These are phyloP conservation scores for Rugalucina vietnamica DNA, from an alignment of 2,888 invertebrate genomes.

Conservation along the genomic window DNA sequence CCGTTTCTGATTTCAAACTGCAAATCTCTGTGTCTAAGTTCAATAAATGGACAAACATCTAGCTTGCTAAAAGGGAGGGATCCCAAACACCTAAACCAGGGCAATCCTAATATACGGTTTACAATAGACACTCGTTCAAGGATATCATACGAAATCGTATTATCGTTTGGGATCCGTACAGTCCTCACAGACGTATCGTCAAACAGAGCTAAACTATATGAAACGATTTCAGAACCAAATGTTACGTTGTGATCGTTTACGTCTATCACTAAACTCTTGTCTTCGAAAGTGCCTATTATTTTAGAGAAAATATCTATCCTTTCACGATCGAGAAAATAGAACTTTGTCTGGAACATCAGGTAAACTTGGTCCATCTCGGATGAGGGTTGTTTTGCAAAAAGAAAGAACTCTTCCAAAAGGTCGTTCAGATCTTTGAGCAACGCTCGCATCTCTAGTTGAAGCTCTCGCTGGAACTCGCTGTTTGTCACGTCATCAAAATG, in stretches of 20 bases:
- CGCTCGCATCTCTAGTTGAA: neutral
- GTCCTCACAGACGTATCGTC: neutral
- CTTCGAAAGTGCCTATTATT: neutral
- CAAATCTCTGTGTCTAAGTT: neutral
- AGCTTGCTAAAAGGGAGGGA: neutral
- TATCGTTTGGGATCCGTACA: neutral
- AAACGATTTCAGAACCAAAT: neutral
- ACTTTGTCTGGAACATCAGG: neutral
- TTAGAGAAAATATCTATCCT: neutral
- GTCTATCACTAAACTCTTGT: neutral
- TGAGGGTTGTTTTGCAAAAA: neutral
- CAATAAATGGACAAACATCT: neutral
- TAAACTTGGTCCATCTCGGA: neutral
- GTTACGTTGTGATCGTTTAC: neutral
- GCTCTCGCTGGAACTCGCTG: neutral
- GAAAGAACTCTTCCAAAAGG: neutral
- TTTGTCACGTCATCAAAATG: neutral
- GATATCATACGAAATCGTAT: neutral
- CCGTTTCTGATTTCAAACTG: neutral
- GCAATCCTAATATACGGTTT: neutral
- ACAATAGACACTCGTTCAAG: neutral
- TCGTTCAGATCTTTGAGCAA: neutral
- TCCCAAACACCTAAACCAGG: neutral
- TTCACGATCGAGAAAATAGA: neutral
- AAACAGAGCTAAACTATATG: neutral